Base-by-base conservation (phyloP, 2,113 vertebrate species). In the Melanerpes formicivorus region DNA sequence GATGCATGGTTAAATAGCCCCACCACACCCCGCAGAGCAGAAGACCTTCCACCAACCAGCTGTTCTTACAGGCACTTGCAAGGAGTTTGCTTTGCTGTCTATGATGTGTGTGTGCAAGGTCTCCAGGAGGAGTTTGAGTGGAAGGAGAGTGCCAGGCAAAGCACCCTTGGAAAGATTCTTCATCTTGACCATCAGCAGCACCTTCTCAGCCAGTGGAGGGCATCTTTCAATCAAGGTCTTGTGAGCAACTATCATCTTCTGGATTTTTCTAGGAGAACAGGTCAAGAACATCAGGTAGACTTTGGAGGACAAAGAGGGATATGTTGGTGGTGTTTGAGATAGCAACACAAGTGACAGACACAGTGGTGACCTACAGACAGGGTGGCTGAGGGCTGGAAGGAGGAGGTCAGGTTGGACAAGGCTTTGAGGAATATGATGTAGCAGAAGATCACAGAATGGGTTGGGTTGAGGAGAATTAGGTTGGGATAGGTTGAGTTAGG, bases 81-180 rank as follows among this genome's bases (percentile, higher is more conserved):
- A 22, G 1, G 30, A 83, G 48, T 10, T 3, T 29, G 1, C 5
- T 4, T 6, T 15, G 40, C 3, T 2, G 7, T 26, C 29, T 17
- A 7, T 0, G 37, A 55, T 11, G 30, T 5, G 58, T 9, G 0
- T 4, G 3, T 3, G 4, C 21, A 70, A 14, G 17, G 21, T 21
- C 2, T 26, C 10, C 65, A 87, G 26, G 54, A 84, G 26, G n/a
- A 67, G 22, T 22, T 9, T 32, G 17, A 59, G 7, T 3, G 82
- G 62, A 66, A 84, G 18, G 10, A 2, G 6, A 66, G 67, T 11
- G 14, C 18, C 8, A 26, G 10, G 29, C 56, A 71, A 30, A 46
- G 37, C 30, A 13, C 29, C 5, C 8, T 3, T n/a, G 65, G 5
- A 9, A 10, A 56, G 37, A 26, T 54, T 78, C 65, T 3, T 26